Evolutionary conservation across 2,888 invertebrate genomes (phyloP).

Genomic region (Diploptera punctata): DNA sequence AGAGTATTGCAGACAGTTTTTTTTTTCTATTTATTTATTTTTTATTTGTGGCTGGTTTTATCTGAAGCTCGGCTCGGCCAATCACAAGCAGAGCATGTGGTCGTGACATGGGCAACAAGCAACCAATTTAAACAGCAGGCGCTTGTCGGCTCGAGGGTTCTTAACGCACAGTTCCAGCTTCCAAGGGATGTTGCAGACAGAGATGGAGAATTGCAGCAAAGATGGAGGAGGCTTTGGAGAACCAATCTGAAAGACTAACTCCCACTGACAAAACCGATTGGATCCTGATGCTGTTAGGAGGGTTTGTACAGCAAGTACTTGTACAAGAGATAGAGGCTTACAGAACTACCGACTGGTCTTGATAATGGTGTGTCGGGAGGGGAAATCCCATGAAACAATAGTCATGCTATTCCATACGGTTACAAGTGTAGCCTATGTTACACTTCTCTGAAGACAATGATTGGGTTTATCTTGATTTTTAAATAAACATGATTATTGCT

Average conservation of each 20-base stretch:
- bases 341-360: too few species aligned
- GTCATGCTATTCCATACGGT: too few species aligned
- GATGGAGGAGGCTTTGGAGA: conserved; percentile 15
- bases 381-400: too few species aligned
- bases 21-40: too few species aligned
- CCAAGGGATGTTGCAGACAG: background rate
- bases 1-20: too few species aligned
- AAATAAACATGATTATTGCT: too few species aligned
- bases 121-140: conserved; percentile 35
- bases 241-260: conserved; percentile 21
- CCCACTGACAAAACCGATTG: conserved; percentile 19
- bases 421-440: too few species aligned
- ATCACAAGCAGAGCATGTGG: conserved; percentile 31
- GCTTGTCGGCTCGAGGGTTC: conserved; percentile 29
- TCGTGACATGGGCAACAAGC: conserved; percentile 38
- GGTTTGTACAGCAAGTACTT: background rate
- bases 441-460: too few species aligned
- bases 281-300: conserved; percentile 15
- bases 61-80: conserved; percentile 13
- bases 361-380: too few species aligned
- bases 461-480: too few species aligned
- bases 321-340: too few species aligned
- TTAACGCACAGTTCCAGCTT: conserved; percentile 12
- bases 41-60: too few species aligned
- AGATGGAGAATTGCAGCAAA: conserved; percentile 1